Evolutionary conservation across 2,888 invertebrate genomes (phyloP), one percentile per base, ranked within the genome.

Genomic region (Euzophera pinguis): DNA sequence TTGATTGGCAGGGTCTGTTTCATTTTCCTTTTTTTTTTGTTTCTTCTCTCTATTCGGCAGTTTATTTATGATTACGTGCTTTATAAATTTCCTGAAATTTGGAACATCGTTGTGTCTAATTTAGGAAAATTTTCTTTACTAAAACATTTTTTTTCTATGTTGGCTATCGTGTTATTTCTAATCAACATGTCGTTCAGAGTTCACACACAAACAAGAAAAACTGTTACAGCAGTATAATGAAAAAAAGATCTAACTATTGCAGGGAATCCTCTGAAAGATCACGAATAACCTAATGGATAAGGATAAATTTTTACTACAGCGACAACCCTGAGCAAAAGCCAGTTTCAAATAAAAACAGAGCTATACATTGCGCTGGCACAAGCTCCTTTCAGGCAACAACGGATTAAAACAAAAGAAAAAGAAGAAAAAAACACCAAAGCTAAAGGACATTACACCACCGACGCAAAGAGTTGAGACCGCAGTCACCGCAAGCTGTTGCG

Each of bases 401-500:
- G 14, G 16, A 10, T 7, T 8, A 43, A 13, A 43, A 43, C 29
- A 13, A 45, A 14, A 32, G 14, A 34, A n/a, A n/a, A n/a, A 29
- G 6, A 45, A 43, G 29, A 27, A 29, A 41, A 17, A 17, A 41
- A 9, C 10, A 41, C 17, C 29, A 35, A 51, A 51, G 56, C 17
- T 27, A 35, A 51, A 51, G 56, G 60, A 66, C 70, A 69, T 68
- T 69, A 67, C 65, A 39, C 39, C 39, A 69, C 64, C 70, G 60
- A 59, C 58, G 63, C 66, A 64, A 69, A 69, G 71, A 68, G 72
- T 57, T 60, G 48, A 61, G 58, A 71, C 73, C 66, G 58, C 70
- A 65, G 61, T 67, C 69, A 71, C 76, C 71, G 62, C 72, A 64
- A 65, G 63, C 64, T 63, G 67, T 60, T 67, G 66, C 64, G 61